phyloP scores from a whole-genome alignment of 2,797 vertebrate genomes.

The Sebastes minor region DNA sequence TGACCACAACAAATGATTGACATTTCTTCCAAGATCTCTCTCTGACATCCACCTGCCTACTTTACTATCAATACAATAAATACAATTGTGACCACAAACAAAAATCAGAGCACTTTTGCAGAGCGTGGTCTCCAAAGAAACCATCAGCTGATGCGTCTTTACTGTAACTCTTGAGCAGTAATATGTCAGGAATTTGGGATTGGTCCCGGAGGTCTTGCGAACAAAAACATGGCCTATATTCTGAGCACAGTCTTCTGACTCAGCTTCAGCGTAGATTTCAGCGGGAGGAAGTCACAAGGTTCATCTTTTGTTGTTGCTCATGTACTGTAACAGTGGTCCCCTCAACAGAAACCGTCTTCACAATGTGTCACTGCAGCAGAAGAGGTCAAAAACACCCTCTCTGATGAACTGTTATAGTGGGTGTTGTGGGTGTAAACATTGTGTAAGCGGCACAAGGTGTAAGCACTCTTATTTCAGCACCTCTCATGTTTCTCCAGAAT shows the following conservation, averaged over 20 bases:
- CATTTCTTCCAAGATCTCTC: neutral
- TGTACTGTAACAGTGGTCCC: conserved; percentile 12
- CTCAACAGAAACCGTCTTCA: neutral
- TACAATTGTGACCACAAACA: neutral
- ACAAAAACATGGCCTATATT: conserved; percentile 61
- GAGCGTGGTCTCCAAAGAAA: neutral
- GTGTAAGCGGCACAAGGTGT: conserved; percentile 39
- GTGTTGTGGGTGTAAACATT: conserved; percentile 49
- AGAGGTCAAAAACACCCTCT: conserved; percentile 12
- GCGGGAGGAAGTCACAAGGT: conserved; percentile 60
- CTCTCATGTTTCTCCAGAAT: conserved; percentile 25
- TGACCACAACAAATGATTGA: neutral
- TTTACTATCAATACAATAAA: neutral
- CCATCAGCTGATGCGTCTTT: conserved; percentile 60
- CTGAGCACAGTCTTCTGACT: conserved; percentile 55
- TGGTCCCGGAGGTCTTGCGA: conserved; percentile 40
- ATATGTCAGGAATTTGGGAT: conserved; percentile 70
- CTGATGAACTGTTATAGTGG: neutral
- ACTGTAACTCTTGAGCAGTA: conserved; percentile 57
- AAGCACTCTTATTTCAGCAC: conserved; percentile 28
- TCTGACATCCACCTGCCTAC: neutral
- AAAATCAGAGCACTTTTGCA: neutral
- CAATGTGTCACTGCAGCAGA: conserved; percentile 25
- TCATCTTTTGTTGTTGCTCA: conserved; percentile 40
- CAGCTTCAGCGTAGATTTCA: conserved; percentile 49